Evolutionary conservation across 2,113 vertebrate species (phyloP), one percentile per base, ranked within the genome.

Genomic region (Proteles cristata): DNA sequence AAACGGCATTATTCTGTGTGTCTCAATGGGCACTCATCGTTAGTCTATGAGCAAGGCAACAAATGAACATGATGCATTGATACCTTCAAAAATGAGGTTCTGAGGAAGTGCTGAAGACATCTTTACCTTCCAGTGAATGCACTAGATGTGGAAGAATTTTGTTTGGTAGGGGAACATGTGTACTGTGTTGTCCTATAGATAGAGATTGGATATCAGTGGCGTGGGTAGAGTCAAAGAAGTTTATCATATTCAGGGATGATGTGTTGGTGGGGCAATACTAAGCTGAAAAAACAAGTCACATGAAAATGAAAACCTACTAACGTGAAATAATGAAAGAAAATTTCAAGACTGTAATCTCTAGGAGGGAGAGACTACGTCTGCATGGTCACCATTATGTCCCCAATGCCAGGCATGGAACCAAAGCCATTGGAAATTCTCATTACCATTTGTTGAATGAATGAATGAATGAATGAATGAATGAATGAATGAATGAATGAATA

Each of bases 361-460:
- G 2, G 6, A 74, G 4, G 31, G 15, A 88, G 2, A 89, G n/a
- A 53, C 26, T 4, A 12, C 31, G 28, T 66, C 48, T 45, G 1
- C 3, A 23, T 2, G 43, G 4, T 50, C 39, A n/a, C 16, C 31
- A 31, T 55, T 45, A 2, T 12, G 28, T 16, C 50, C 45, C 12
- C 31, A 61, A 4, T 2, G 15, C 10, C 2, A 5, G 25, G 0
- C 2, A 4, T 33, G 45, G 48, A 15, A 39, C 6, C 33, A 69
- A 14, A 35, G 4, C 7, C 8, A 10, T 25, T 1, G 1, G 26
- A 84, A 48, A 2, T 14, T 5, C 33, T 65, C n/a, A 5, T 53
- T 80, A 26, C 23, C 48, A 7, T 74, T 73, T 45, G 69, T 15
- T 83, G 17, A 50, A 23, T 71, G n/a, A 84, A 23, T 55, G 39